These are phyloP conservation scores for Chamaetylas fuelleborni DNA, from an alignment of 2,113 vertebrate species.

Conservation along the genomic window DNA sequence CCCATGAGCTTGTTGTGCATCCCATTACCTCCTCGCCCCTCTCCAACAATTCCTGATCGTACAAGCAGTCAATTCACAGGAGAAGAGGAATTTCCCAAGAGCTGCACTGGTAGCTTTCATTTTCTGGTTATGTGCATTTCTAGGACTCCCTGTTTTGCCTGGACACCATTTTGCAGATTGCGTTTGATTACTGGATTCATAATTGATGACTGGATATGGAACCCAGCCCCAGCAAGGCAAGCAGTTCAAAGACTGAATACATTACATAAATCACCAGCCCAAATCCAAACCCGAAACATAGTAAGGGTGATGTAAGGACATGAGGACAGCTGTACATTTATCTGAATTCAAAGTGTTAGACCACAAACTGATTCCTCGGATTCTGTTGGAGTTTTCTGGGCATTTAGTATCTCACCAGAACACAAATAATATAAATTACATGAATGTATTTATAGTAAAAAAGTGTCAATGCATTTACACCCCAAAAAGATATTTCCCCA, in stretches of 20 bases:
- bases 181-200: not conserved
- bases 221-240: not conserved
- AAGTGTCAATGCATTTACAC: not conserved
- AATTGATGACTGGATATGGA: not conserved
- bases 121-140: not conserved
- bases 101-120: not conserved
- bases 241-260: not conserved
- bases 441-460: not conserved
- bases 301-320: not conserved
- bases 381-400: not conserved
- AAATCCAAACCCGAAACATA: not conserved
- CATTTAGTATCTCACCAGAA: not conserved
- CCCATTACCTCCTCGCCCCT: fast-evolving
- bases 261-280: not conserved
- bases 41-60: not conserved
- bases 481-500: not conserved
- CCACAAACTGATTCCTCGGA: not conserved
- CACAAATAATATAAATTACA: not conserved
- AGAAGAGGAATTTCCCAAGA: not conserved
- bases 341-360: not conserved
- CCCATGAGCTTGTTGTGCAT: not conserved
- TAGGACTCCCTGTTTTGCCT: not conserved
- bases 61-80: not conserved
- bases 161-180: not conserved
- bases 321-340: not conserved